phyloP scores from a whole-genome alignment of 2,113 vertebrate genomes.

The Alaudala cheleensis region DNA sequence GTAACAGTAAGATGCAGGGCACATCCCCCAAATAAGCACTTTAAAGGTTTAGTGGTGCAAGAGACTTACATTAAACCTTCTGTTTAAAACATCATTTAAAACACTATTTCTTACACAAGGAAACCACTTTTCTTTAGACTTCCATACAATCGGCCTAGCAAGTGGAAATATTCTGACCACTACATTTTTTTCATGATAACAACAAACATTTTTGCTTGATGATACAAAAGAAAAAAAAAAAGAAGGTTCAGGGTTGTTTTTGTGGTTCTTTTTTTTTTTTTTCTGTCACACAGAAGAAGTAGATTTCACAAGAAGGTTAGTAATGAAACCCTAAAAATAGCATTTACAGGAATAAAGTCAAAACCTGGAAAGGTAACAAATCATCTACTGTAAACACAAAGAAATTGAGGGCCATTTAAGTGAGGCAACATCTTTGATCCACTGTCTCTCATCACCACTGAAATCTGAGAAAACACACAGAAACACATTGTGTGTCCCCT shows the following conservation, averaged over 20 bases:
- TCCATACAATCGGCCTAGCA: not conserved
- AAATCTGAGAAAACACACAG: constrained; percentile 28
- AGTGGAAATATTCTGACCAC: not conserved
- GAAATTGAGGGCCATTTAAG: constrained; percentile 19
- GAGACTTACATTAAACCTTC: not conserved
- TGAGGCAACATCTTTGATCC: constrained; percentile 24
- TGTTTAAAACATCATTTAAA: not conserved
- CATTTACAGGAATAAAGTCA: not conserved
- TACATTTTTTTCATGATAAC: not conserved
- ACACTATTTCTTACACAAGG: not conserved
- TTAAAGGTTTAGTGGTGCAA: not conserved
- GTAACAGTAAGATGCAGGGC: not conserved
- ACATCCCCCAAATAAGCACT: not conserved
- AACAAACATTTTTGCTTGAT: not conserved
- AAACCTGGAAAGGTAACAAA: not conserved
- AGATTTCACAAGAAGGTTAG: not conserved
- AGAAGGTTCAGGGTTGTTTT: too few relatives aligned
- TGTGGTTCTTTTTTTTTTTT: not conserved
- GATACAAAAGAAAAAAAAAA: not conserved
- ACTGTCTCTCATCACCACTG: not conserved
- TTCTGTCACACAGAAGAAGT: not conserved
- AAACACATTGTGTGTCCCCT: not conserved
- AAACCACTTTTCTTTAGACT: not conserved
- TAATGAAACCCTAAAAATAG: not conserved
- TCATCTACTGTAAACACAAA: constrained; percentile 9